A percentile compares a stretch with the other conserved stretches of the same genome.
phyloP scores from a whole-genome alignment of 2,797 vertebrate species.

The Micrastur ruficollis region DNA sequence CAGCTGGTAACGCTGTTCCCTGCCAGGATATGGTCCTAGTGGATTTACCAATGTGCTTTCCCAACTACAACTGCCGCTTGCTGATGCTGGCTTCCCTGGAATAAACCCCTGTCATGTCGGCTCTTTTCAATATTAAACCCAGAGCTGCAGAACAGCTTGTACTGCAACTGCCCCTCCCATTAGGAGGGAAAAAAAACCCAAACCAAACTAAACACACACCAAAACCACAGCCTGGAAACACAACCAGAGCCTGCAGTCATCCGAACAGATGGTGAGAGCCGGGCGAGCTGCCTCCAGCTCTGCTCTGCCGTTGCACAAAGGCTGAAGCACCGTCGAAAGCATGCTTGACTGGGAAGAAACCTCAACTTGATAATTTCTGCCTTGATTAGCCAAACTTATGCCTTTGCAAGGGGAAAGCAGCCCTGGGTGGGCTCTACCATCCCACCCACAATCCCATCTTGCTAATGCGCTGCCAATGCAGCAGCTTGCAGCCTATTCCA shows the following conservation, averaged over 20 bases:
- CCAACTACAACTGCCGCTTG: neutral
- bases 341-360: neutral
- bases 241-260: neutral
- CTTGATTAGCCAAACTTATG: neutral
- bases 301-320: neutral
- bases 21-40: neutral
- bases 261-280: neutral
- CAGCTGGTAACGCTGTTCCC: neutral
- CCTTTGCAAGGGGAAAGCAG: neutral
- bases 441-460: neutral
- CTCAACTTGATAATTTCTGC: neutral
- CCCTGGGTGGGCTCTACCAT: conserved; percentile 22
- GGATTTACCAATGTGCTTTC: neutral
- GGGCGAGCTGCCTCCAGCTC: neutral
- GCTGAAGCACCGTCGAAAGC: neutral
- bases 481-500: conserved; percentile 24
- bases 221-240: neutral
- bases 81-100: neutral
- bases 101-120: fast-evolving
- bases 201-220: neutral
- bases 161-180: neutral
- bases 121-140: neutral
- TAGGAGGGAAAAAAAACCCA: fast-evolving
- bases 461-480: neutral
- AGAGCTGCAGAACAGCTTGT: neutral